Evolutionary conservation across 2,888 invertebrate genomes (phyloP).

Genomic region (Troides helena): DNA sequence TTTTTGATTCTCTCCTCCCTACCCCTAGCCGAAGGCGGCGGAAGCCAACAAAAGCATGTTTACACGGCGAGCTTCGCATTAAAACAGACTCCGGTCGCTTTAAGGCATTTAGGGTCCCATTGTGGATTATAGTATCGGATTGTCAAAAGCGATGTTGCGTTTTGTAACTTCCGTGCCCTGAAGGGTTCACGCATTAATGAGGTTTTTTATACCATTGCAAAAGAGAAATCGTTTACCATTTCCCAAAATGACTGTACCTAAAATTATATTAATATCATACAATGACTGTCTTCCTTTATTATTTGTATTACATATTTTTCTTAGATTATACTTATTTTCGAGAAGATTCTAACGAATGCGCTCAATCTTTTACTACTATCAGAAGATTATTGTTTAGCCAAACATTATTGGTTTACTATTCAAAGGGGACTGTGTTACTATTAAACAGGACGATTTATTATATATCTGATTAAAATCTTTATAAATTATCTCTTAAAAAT

Average conservation of each 20-base stretch:
- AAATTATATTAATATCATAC: neutral
- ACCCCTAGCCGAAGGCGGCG: constrained; percentile 47
- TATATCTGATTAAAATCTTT: too few species aligned
- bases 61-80: constrained; percentile 64
- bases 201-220: constrained; percentile 2
- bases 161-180: constrained; percentile 24
- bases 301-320: neutral
- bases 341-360: neutral
- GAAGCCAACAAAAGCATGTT: constrained; percentile 70
- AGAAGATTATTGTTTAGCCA: neutral
- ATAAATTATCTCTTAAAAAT: too few species aligned
- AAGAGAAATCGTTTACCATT: neutral
- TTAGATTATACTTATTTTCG: neutral
- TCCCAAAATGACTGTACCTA: too few species aligned
- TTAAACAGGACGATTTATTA: too few species aligned
- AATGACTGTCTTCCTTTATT: neutral
- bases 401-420: neutral
- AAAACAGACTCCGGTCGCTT: constrained; percentile 61
- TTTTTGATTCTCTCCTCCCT: constrained; percentile 80
- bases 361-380: neutral
- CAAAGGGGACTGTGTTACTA: neutral
- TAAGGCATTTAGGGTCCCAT: constrained; percentile 59
- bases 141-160: constrained; percentile 45
- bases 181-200: constrained; percentile 18
- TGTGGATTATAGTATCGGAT: constrained; percentile 50